Base-by-base conservation (phyloP, 2,113 vertebrate species). In the Pollimyrus isidori region DNA sequence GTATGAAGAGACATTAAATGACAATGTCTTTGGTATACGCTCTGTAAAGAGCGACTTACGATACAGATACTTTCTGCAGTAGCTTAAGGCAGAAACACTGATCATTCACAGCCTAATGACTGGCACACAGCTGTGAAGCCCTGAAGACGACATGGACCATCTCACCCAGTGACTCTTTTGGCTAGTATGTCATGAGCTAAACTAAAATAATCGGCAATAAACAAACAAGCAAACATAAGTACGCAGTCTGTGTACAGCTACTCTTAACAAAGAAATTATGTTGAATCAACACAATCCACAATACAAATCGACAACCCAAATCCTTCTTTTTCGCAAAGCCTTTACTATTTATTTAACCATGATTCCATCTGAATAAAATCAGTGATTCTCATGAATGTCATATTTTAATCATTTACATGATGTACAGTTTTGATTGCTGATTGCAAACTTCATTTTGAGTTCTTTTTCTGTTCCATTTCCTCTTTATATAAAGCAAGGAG, bases 41-140 rank as follows among this genome's bases (percentile, higher is more conserved):
- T 17, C 21, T 62, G 19, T 23, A 39, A 26, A 62, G n/a, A 62
- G 17, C 5, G 45, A 42, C 53, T 65, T 89, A 62, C 2, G 13
- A 65, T 65, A 86, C 35, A 13, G 21, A 84, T 23, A 9, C 23
- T 86, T 35, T 86, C 82, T n/a, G 30, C n/a, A 84, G 30, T 56
- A 23, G 49, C 50, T 89, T 39, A 35, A 89, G 83, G 89, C 83
- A 35, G n/a, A 89, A 86, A n/a, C 84, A 52, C 89, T 30, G 86
- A 73, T 39, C 56, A 86, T 73, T 86, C 58, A n/a, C 53, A 48
- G 84, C 5, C 89, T 86, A 73, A 87, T 89, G 89, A 87, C 82
- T 89, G 85, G 56, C 82, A 50, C 85, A 50, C 46, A 89, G 89
- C 83, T 73, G 83, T 89, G 82, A 45, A 11, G 11, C 89, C 89